Evolutionary conservation across 2,888 invertebrate genomes (phyloP), one percentile per base, ranked within the genome.

Genomic region (Idaea biselata): DNA sequence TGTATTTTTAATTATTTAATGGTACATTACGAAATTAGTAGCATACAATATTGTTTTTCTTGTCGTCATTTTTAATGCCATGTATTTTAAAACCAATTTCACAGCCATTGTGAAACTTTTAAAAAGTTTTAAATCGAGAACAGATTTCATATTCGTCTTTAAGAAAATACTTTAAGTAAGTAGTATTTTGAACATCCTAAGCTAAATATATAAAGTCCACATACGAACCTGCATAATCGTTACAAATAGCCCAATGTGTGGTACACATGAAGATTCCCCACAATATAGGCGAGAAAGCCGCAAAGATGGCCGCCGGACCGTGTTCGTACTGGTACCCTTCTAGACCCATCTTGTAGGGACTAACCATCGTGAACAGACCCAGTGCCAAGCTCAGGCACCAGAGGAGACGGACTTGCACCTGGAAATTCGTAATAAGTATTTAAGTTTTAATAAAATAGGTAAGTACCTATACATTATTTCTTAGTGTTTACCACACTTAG

Each of bases 221-320:
- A 53, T 16, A 56, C 18, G 11, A 78, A 94, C 94, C 93, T 73
- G 93, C 90, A 73, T 93, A 90, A 64, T 93, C 90, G 68, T 91
- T 91, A 68, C 88, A 89, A 59, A 93, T 89, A 0, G 93, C 93
- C 88, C 94, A 93, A 66, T 94, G 93, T 0, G 87, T 81, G 74
- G 90, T 86, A 55, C 89, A 85, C 77, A 94, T 85, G 69, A 91
- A 93, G 18, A 89, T 5, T 0, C 94, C 93, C 94, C 94, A 95
- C 53, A 93, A 68, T 4, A 94, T 87, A 0, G 94, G 94, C 0
- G 94, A 89, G 68, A 94, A 80, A 0, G 94, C 93, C 0, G 93
- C 91, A 75, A 94, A 95, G 58, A 93, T 56, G 0, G 94, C 94
- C 0, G 94, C 93, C 0, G 93, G 89, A 0, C 79, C 75, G 60